phyloP scores from a whole-genome alignment of 2,113 vertebrate genomes.

The Tenebrosternarchus preto region DNA sequence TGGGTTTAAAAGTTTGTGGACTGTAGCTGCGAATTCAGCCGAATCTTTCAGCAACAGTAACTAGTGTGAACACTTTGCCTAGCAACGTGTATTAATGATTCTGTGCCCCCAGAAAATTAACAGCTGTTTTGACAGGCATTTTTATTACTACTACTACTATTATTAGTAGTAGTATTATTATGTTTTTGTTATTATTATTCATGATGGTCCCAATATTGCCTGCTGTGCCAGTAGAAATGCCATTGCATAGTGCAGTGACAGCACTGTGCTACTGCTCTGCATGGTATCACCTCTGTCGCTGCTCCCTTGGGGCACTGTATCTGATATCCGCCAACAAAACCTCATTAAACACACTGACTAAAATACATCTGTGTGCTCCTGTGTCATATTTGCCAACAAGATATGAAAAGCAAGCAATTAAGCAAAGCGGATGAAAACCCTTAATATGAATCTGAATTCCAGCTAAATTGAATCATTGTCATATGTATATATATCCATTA shows the following conservation, averaged over 20 bases:
- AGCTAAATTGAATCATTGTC: not conserved
- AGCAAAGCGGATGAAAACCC: not conserved
- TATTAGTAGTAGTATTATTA: not conserved
- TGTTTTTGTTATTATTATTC: slow-evolving; percentile 13
- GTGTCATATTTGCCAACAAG: not conserved
- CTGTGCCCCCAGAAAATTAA: not conserved
- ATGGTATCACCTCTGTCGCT: slow-evolving; percentile 51
- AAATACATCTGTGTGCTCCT: slow-evolving; percentile 31
- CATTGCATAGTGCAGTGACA: slow-evolving; percentile 32
- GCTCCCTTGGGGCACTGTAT: slow-evolving; percentile 49
- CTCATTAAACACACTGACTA: slow-evolving; percentile 60
- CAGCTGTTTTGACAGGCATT: not conserved
- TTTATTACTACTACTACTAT: not conserved
- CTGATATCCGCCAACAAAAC: slow-evolving; percentile 53
- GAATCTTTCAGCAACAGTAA: not conserved
- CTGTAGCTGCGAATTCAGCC: not conserved
- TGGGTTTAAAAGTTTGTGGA: not conserved
- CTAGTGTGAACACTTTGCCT: slow-evolving; percentile 11
- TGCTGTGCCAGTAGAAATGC: slow-evolving; percentile 55
- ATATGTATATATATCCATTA: too few relatives aligned
- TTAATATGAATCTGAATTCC: not conserved
- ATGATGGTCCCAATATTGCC: slow-evolving; percentile 40
- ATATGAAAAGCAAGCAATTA: not conserved
- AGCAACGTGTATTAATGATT: not conserved
- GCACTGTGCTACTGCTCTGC: slow-evolving; percentile 52